phyloP scores from a whole-genome alignment of 2,113 vertebrate species.

The Heterochromis multidens region DNA sequence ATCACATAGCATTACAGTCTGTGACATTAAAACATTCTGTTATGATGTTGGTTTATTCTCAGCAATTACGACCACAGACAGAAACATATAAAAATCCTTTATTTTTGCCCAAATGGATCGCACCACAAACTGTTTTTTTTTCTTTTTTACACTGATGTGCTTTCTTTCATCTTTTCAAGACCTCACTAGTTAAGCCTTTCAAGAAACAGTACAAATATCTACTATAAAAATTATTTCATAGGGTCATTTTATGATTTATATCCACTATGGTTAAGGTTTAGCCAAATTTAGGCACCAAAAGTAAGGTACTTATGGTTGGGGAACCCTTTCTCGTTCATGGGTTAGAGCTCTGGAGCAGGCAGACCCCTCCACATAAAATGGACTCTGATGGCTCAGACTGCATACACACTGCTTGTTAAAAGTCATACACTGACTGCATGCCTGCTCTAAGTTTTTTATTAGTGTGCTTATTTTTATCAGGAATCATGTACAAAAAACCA shows the following conservation, averaged over 20 bases:
- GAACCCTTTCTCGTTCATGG: neutral
- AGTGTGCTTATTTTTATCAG: neutral
- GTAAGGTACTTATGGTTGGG: neutral
- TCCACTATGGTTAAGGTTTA: neutral
- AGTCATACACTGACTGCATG: neutral
- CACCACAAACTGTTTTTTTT: neutral
- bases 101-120: neutral
- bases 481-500: neutral
- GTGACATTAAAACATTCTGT: neutral
- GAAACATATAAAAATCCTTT: no score
- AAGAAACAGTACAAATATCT: neutral
- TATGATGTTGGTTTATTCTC: no score
- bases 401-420: neutral
- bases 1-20: neutral
- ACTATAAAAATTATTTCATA: neutral
- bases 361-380: neutral
- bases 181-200: neutral
- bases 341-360: neutral
- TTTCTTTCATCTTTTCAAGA: neutral
- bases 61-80: neutral
- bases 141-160: neutral
- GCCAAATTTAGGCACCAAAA: neutral
- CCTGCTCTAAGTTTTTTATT: neutral
- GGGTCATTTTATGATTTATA: accelerated
- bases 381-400: neutral